A percentile compares a stretch with the other conserved stretches of the same genome.
Conservation (phyloP, 2,113 vertebrate genomes). For the Mustelus asterias region DNA sequence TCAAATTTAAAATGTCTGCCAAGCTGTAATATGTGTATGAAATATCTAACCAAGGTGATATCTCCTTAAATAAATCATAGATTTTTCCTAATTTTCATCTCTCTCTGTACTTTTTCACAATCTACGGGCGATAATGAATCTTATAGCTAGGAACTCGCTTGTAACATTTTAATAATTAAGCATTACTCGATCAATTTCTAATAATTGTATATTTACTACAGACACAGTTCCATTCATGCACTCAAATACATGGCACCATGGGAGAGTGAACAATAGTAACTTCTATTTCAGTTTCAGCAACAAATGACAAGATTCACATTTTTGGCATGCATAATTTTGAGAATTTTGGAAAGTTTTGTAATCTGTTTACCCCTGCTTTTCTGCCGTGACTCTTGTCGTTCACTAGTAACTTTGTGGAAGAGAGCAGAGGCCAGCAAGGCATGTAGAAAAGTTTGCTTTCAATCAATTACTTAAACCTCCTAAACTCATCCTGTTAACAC, state of each 20-base stretch:
- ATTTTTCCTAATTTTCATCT: not conserved
- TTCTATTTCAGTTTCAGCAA: not conserved
- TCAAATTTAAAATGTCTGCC: not conserved
- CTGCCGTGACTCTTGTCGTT: not conserved
- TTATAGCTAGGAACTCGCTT: not conserved
- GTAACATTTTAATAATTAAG: not conserved
- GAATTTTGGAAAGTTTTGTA: not conserved
- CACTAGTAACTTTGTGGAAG: not conserved
- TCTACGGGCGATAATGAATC: not conserved
- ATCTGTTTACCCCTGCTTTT: not conserved
- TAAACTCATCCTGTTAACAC: not conserved
- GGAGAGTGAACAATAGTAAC: not conserved
- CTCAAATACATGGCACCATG: not conserved
- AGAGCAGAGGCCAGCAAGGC: not conserved
- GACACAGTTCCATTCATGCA: not conserved
- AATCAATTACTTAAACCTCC: not conserved
- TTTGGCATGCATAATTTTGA: not conserved
- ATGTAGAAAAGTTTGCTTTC: not conserved
- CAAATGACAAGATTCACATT: not conserved
- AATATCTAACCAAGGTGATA: not conserved
- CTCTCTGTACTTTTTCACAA: not conserved
- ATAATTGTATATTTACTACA: not conserved
- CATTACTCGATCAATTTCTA: not conserved
- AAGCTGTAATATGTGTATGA: not conserved
- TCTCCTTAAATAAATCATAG: not conserved